Evolutionary conservation across 2,113 vertebrate species (phyloP).

Genomic region (Zosterops pallidus): DNA sequence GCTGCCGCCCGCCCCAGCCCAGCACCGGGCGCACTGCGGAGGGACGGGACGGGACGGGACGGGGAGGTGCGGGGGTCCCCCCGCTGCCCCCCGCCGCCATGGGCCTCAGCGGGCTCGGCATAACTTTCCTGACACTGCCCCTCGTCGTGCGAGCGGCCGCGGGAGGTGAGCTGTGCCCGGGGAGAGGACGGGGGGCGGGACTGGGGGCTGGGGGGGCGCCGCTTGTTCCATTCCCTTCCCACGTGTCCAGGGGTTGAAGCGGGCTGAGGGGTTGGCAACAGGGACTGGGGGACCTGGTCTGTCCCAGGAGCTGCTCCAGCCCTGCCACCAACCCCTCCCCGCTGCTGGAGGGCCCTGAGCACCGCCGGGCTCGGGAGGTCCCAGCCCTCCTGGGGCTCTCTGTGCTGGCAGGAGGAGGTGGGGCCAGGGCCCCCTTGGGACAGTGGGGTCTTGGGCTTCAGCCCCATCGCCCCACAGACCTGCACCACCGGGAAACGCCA

Average conservation of each 20-base stretch:
- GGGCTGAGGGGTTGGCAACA: neutral
- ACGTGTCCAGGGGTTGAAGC: rapidly evolving
- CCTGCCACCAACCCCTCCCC: neutral
- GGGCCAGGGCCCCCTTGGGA: neutral
- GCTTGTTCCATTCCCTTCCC: neutral
- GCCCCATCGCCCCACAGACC: neutral
- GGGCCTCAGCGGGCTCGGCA: neutral
- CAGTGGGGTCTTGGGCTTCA: neutral
- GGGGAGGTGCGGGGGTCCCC: neutral
- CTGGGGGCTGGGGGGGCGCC: neutral
- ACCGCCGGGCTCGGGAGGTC: neutral
- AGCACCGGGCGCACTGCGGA: slow-evolving; percentile 27
- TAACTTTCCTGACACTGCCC: slow-evolving; percentile 59
- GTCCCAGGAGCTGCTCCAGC: neutral
- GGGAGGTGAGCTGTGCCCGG: slow-evolving; percentile 42
- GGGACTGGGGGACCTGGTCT: neutral
- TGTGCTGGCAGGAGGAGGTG: neutral
- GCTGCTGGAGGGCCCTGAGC: neutral
- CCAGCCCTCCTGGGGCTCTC: neutral
- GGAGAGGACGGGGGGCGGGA: neutral
- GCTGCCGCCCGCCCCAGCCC: neutral
- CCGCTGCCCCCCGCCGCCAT: neutral
- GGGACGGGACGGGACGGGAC: slow-evolving; percentile 4
- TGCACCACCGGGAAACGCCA: neutral
- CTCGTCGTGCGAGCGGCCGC: slow-evolving; percentile 36